Conservation (phyloP, 1,140 invertebrate species). For the Meloidogyne exigua region DNA sequence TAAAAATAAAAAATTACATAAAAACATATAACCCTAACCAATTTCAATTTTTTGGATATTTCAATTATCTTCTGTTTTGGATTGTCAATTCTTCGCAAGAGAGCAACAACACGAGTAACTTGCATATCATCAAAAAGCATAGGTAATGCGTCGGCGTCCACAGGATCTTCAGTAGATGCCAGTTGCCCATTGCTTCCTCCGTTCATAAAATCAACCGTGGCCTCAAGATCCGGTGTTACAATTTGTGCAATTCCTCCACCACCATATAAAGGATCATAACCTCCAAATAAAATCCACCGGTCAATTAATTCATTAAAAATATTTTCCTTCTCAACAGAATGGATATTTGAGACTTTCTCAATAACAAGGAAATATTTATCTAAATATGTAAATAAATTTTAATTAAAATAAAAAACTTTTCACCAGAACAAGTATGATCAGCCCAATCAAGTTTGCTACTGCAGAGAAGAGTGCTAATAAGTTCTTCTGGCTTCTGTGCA, state of each 20-base stretch:
- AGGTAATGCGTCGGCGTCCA: constrained; percentile 4
- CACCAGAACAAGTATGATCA: not conserved
- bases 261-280: not conserved
- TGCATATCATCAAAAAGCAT: constrained; percentile 31
- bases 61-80: constrained; percentile 16
- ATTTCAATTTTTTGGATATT: constrained; percentile 22
- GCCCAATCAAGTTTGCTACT: constrained; percentile 27
- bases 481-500: constrained; percentile 14
- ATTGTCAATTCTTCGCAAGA: constrained; percentile 7
- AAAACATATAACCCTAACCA: not conserved
- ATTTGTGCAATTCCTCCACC: constrained; percentile 8
- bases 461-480: constrained; percentile 26
- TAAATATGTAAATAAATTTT: constrained; percentile 12
- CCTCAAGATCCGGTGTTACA: constrained; percentile 24
- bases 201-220: constrained; percentile 31
- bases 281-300: constrained; percentile 10
- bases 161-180: constrained; percentile 9
- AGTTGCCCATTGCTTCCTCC: not conserved
- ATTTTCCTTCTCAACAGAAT: constrained; percentile 14
- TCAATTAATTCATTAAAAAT: constrained; percentile 25
- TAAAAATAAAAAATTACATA: not conserved
- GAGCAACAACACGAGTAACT: constrained; percentile 19
- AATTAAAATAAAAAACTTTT: not conserved
- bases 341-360: constrained; percentile 19
- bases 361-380: constrained; percentile 19